phyloP scores from a whole-genome alignment of 2,113 vertebrate genomes.

The Balaeniceps rex region DNA sequence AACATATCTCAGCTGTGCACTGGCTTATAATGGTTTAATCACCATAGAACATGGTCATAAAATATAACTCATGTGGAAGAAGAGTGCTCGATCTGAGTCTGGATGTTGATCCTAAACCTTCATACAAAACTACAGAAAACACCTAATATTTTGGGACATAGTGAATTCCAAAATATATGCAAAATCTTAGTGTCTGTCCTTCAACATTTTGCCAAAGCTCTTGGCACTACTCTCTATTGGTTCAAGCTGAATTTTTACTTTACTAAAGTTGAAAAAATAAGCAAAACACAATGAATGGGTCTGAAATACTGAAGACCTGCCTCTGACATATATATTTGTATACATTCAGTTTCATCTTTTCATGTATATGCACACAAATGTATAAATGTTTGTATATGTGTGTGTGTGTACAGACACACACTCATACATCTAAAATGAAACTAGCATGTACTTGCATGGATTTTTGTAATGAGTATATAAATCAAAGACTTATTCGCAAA shows the following conservation, averaged over 20 bases:
- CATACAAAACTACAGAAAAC: background rate
- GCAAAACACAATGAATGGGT: background rate
- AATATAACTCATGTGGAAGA: too few species aligned
- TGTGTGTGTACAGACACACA: background rate
- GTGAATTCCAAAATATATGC: background rate
- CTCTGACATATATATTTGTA: background rate
- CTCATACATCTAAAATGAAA: background rate
- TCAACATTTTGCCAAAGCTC: background rate
- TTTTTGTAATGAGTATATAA: background rate
- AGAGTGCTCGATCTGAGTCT: background rate
- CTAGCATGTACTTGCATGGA: background rate
- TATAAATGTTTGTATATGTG: background rate
- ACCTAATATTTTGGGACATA: background rate
- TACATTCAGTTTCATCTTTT: background rate
- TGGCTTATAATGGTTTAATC: too few species aligned
- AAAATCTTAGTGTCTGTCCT: background rate
- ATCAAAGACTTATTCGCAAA: background rate
- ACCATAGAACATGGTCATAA: too few species aligned
- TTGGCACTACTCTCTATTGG: background rate
- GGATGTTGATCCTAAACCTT: background rate
- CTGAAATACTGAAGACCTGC: background rate
- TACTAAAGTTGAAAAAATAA: background rate
- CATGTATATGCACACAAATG: background rate
- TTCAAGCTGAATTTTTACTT: background rate
- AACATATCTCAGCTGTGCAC: too few species aligned